phyloP scores from a whole-genome alignment of 2,888 invertebrate species.

The Cacoxenus indagator region DNA sequence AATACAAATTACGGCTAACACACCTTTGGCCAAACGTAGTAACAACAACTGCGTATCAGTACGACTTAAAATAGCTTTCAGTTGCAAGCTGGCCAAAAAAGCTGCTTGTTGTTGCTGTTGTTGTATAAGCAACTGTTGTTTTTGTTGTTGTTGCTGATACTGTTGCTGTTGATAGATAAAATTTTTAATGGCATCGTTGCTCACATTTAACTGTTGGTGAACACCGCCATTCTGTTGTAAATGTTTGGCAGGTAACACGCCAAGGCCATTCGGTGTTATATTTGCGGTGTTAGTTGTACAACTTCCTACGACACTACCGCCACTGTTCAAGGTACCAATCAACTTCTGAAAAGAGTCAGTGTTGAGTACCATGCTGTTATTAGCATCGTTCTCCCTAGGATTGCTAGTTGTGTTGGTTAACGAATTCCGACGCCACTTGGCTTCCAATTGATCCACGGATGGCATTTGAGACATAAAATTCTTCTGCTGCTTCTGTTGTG shows the following conservation, averaged over 20 bases:
- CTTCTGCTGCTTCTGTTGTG: conserved; percentile 8
- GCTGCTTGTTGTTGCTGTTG: conserved; percentile 68
- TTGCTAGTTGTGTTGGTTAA: conserved; percentile 23
- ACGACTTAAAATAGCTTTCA: conserved; percentile 64
- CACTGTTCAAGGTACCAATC: conserved; percentile 47
- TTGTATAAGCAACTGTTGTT: conserved; percentile 57
- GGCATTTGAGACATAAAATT: conserved; percentile 54
- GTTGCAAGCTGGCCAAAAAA: conserved; percentile 63
- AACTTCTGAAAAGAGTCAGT: conserved; percentile 65
- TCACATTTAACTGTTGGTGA: conserved; percentile 31
- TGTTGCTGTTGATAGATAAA: conserved; percentile 66
- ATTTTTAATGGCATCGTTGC: conserved; percentile 61
- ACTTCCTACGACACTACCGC: not conserved
- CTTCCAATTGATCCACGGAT: conserved; percentile 66
- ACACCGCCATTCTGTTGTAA: conserved; percentile 28
- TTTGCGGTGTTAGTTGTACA: too few species aligned
- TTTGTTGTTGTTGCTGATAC: conserved; percentile 61
- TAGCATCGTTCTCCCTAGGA: conserved; percentile 21
- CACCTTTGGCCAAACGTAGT: conserved; percentile 66
- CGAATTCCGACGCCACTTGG: conserved; percentile 66
- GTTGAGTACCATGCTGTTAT: conserved; percentile 39
- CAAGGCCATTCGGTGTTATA: not conserved
- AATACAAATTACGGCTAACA: not conserved
- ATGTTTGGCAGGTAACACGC: conserved; percentile 12
- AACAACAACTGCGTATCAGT: conserved; percentile 65